Percentiles rank a stretch among this genome's conserved stretches.
Conservation (phyloP, 53 echinoderm and acorn worm genomes). For the Hippasteria phrygiana region DNA sequence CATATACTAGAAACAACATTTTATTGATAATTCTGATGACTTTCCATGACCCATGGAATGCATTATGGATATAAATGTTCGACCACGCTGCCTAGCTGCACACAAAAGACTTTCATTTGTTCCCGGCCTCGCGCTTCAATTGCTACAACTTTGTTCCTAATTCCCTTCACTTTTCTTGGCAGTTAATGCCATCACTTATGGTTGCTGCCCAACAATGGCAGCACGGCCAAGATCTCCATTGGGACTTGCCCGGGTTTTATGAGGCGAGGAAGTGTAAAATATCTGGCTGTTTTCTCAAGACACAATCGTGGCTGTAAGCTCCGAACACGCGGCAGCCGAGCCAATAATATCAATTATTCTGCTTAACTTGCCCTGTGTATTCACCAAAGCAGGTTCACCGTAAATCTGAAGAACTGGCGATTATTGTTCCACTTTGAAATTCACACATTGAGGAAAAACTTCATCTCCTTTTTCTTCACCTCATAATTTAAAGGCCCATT, state of each 20-base stretch:
- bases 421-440: not conserved
- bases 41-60: not conserved
- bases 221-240: not conserved
- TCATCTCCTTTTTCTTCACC: not conserved
- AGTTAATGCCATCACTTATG: conserved; percentile 50
- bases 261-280: conserved; percentile 33
- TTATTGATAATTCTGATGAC: conserved; percentile 13
- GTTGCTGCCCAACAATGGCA: conserved; percentile 5
- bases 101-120: conserved; percentile 27
- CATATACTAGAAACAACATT: no score
- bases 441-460: conserved; percentile 6
- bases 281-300: conserved; percentile 30
- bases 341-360: conserved; percentile 30
- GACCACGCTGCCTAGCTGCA: conserved; percentile 1
- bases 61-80: conserved; percentile 18
- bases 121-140: conserved; percentile 7
- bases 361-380: conserved; percentile 7
- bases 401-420: not conserved
- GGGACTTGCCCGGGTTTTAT: not conserved
- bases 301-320: conserved; percentile 2
- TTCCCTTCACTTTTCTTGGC: not conserved
- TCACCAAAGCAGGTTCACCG: conserved; percentile 2
- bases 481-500: not conserved
- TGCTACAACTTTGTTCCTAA: conserved; percentile 35
- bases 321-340: not conserved